These are phyloP conservation scores for Nibea coibor DNA, from an alignment of 2,113 vertebrate genomes.

Conservation along the genomic window DNA sequence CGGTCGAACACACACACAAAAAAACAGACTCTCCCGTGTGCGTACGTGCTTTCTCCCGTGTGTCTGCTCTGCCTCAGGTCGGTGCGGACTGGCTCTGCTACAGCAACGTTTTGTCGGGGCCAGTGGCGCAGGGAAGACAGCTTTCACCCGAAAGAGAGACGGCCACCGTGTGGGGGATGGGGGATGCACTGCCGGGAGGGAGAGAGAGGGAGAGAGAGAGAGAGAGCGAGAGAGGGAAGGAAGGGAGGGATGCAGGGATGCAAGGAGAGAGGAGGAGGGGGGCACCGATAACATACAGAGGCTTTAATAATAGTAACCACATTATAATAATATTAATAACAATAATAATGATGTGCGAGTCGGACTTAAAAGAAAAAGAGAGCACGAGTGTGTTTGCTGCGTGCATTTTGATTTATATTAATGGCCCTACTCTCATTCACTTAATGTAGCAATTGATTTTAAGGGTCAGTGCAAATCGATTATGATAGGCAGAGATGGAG, in stretches of 20 bases:
- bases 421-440: not conserved
- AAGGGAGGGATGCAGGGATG: conserved; percentile 51
- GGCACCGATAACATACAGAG: conserved; percentile 26
- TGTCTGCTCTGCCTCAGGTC: conserved; percentile 45
- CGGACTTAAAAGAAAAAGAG: not conserved
- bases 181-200: conserved; percentile 76
- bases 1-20: conserved; percentile 26
- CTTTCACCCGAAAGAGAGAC: conserved; percentile 72
- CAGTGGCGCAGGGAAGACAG: conserved; percentile 74
- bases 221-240: not conserved
- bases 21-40: conserved; percentile 30
- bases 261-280: conserved; percentile 57
- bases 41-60: conserved; percentile 42
- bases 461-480: not conserved
- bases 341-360: not conserved
- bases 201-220: conserved; percentile 17
- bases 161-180: conserved; percentile 80
- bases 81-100: conserved; percentile 68
- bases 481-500: not conserved
- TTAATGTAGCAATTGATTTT: not conserved
- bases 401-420: not conserved
- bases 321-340: not conserved
- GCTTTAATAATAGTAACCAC: conserved; percentile 17
- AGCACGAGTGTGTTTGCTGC: not conserved
- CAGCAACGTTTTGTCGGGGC: conserved; percentile 71